Conservation (phyloP, 1,140 invertebrate species). For the Dreissena rostriformis region DNA sequence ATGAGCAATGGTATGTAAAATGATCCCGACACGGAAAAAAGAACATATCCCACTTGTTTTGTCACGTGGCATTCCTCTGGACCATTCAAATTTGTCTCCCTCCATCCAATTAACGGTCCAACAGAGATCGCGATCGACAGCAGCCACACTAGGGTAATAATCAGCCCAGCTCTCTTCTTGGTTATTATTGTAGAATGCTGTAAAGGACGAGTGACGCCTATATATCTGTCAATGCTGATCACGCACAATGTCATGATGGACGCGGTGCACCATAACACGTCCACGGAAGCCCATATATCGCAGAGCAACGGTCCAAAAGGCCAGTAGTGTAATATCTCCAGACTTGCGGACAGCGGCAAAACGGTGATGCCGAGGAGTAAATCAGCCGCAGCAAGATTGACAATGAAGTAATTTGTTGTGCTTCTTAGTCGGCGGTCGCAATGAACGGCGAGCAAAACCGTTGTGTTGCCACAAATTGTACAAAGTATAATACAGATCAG, state of each 20-base stretch:
- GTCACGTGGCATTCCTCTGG: slow-evolving; percentile 80
- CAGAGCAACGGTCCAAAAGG: slow-evolving; percentile 78
- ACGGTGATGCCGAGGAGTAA: slow-evolving; percentile 83
- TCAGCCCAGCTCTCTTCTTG: slow-evolving; percentile 81
- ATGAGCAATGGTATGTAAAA: slow-evolving; percentile 83
- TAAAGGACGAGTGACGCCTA: slow-evolving; percentile 79
- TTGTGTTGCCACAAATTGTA: slow-evolving; percentile 84
- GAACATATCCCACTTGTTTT: slow-evolving; percentile 81
- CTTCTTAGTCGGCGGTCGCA: slow-evolving; percentile 83
- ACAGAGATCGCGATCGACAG: slow-evolving; percentile 84
- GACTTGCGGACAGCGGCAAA: slow-evolving; percentile 85
- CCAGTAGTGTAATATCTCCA: slow-evolving; percentile 81
- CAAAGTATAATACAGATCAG: slow-evolving; percentile 82
- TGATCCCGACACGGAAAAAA: slow-evolving; percentile 82
- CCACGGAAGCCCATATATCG: slow-evolving; percentile 88
- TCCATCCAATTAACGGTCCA: slow-evolving; percentile 84
- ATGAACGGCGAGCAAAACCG: slow-evolving; percentile 85
- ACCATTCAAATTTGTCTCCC: slow-evolving; percentile 58
- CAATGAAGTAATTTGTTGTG: slow-evolving; percentile 80
- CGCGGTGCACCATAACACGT: slow-evolving; percentile 97
- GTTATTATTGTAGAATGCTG: slow-evolving; percentile 83
- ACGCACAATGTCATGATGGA: slow-evolving; percentile 98
- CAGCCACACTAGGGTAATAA: slow-evolving; percentile 84
- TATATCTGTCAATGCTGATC: slow-evolving; percentile 96
- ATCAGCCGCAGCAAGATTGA: slow-evolving; percentile 79